phyloP scores from a whole-genome alignment of 2,888 invertebrate genomes.

The Ormyrus pomaceus region DNA sequence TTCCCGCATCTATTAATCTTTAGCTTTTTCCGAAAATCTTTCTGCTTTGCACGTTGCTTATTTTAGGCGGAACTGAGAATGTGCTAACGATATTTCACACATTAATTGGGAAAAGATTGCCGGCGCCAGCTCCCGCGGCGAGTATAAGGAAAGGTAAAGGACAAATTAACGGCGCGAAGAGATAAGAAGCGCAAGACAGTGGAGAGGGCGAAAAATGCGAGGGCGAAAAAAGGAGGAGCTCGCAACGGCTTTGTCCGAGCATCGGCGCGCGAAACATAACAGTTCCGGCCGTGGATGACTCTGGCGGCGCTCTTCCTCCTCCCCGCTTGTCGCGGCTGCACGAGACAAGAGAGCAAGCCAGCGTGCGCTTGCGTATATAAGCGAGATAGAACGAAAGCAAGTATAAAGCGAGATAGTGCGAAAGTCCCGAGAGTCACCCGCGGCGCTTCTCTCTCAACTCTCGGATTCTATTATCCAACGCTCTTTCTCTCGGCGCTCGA shows the following conservation, averaged over 20 bases:
- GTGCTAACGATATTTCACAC: no score
- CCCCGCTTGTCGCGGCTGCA: constrained; percentile 23
- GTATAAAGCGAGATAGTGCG: neutral
- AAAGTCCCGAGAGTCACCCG: constrained; percentile 26
- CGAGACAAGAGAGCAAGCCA: constrained; percentile 38
- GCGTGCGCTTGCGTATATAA: neutral
- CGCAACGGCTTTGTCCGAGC: constrained; percentile 43
- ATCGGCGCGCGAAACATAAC: constrained; percentile 48
- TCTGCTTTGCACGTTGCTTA: no score
- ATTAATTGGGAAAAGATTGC: no score
- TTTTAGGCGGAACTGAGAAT: no score
- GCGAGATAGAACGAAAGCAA: neutral
- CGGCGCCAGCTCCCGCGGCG: no score
- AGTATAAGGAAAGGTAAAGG: no score
- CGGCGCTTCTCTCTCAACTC: constrained; percentile 54
- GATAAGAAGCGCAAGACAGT: neutral
- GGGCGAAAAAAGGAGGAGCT: neutral
- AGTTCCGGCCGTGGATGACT: constrained; percentile 34
- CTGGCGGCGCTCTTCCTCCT: neutral
- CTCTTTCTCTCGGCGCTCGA: neutral
- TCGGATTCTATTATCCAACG: constrained; percentile 55
- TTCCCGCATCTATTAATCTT: neutral
- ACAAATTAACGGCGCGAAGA: neutral
- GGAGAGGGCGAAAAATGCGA: neutral
- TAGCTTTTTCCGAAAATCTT: no score